These are phyloP conservation scores for Pyrrhopygopsis socrates DNA, from an alignment of 2,888 invertebrate species.

Conservation along the genomic window DNA sequence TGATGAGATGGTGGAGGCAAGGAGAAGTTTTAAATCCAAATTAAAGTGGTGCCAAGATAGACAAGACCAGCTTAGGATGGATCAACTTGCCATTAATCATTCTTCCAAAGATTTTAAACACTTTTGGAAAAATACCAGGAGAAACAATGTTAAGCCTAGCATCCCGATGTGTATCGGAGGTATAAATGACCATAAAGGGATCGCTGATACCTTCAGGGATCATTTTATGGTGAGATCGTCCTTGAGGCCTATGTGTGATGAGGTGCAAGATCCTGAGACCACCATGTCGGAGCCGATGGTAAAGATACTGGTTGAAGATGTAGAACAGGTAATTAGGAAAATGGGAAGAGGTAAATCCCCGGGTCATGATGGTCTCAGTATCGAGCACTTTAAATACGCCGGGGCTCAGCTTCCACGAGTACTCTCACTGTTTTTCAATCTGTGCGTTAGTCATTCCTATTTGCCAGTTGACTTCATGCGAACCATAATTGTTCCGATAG, in stretches of 20 bases:
- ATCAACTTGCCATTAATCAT: slow-evolving; percentile 35
- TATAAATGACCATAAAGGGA: background rate
- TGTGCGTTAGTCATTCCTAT: background rate
- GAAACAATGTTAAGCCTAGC: slow-evolving; percentile 31
- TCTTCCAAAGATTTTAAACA: background rate
- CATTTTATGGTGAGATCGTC: too few species aligned
- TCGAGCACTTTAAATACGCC: background rate
- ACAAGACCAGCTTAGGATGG: slow-evolving; percentile 7
- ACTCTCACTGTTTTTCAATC: background rate
- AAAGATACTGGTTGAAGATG: too few species aligned
- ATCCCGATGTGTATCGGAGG: background rate
- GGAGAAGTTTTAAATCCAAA: slow-evolving; percentile 33
- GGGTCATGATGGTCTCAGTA: background rate
- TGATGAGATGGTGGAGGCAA: slow-evolving; percentile 33
- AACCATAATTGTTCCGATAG: slow-evolving; percentile 17
- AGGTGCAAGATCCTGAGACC: background rate
- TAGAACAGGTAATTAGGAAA: too few species aligned
- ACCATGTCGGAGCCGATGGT: too few species aligned
- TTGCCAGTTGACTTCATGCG: slow-evolving; percentile 22
- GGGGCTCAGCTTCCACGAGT: background rate
- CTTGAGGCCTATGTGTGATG: too few species aligned
- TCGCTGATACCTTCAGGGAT: background rate
- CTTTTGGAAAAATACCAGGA: slow-evolving; percentile 31
- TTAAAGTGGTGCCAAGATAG: slow-evolving; percentile 35
- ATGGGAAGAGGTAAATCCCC: background rate